Conservation (phyloP, 2,888 invertebrate species). For the Meghimatium bilineatum region DNA sequence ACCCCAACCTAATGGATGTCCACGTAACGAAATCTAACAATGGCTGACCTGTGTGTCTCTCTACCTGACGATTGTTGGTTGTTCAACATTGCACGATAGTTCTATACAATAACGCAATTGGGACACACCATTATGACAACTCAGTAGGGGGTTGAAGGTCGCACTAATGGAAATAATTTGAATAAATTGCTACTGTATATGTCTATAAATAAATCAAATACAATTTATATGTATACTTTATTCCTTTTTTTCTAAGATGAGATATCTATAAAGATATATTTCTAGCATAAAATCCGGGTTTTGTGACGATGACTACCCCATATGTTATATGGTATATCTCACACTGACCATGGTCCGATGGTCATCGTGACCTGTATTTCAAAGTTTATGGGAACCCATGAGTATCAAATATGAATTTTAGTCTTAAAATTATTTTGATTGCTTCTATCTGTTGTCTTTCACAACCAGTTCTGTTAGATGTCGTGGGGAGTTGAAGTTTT, state of each 20-base stretch:
- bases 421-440: too few relatives aligned
- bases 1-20: neutral
- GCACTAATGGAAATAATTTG: neutral
- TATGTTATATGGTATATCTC: neutral
- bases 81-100: conserved; percentile 5
- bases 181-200: neutral
- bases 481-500: too few relatives aligned
- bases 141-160: neutral
- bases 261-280: too few relatives aligned
- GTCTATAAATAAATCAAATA: too few relatives aligned
- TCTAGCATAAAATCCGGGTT: neutral
- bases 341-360: conserved; percentile 20
- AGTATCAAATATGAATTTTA: too few relatives aligned
- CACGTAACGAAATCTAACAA: conserved; percentile 10
- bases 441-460: too few relatives aligned
- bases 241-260: too few relatives aligned
- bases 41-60: neutral
- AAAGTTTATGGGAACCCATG: neutral
- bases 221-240: too few relatives aligned
- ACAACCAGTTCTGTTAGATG: too few relatives aligned
- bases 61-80: neutral
- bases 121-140: neutral
- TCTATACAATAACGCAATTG: neutral
- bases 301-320: neutral
- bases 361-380: neutral